These are phyloP conservation scores for Clarias pachynema DNA, from an alignment of 2,797 vertebrate genomes.

Conservation along the genomic window DNA sequence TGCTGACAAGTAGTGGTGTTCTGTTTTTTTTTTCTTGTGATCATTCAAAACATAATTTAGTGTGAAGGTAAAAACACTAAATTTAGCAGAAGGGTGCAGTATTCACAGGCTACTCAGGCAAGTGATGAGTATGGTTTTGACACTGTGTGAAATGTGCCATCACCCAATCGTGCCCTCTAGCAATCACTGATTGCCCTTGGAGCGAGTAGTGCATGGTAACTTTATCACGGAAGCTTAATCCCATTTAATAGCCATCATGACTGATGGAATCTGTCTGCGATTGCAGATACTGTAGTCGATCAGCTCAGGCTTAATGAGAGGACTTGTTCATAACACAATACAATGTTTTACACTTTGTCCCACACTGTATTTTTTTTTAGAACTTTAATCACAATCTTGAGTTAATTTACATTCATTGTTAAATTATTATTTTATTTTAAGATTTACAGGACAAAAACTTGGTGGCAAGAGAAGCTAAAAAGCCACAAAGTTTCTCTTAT, in stretches of 20 bases:
- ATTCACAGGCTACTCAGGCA: not conserved
- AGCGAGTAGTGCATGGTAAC: slow-evolving; percentile 10
- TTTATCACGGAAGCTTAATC: slow-evolving; percentile 31
- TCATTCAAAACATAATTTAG: not conserved
- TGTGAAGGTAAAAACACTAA: slow-evolving; percentile 3
- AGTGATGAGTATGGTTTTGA: not conserved
- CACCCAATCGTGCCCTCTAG: slow-evolving; percentile 9
- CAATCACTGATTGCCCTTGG: slow-evolving; percentile 19
- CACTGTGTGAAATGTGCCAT: slow-evolving; percentile 24
- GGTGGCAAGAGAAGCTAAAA: not conserved
- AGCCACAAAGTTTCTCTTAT: not conserved
- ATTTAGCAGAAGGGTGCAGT: not conserved
- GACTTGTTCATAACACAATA: not conserved
- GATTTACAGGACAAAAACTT: not conserved
- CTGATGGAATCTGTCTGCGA: slow-evolving; percentile 7
- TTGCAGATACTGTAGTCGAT: not conserved
- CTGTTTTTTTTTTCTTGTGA: not conserved
- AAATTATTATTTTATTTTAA: not conserved
- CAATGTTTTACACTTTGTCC: not conserved
- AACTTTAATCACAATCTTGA: not conserved
- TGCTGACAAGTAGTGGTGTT: not conserved
- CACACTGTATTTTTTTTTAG: not conserved
- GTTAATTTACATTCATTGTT: not conserved
- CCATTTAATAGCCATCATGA: slow-evolving; percentile 24
- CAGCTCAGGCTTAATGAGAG: slow-evolving; percentile 14